A percentile compares a stretch with the other conserved stretches of the same genome.
Conservation (phyloP, 2,888 invertebrate genomes). For the Hemistola chrysoprasaria region DNA sequence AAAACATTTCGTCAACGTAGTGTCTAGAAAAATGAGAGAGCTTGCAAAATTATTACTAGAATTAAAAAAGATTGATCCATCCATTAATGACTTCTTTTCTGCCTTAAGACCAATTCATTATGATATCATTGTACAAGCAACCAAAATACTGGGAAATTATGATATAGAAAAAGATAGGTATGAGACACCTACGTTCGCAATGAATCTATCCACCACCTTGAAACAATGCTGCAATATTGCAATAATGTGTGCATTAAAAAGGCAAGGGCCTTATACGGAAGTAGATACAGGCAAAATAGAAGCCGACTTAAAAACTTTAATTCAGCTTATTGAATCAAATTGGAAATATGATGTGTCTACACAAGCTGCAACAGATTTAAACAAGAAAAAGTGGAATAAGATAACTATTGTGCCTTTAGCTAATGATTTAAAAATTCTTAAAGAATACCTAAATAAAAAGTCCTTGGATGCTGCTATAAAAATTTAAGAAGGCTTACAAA, state of each 20-base stretch:
- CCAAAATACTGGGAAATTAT: constrained; percentile 10
- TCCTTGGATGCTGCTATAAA: too few relatives aligned
- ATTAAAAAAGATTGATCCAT: constrained; percentile 14
- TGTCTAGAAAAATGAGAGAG: constrained; percentile 25
- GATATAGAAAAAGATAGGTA: constrained; percentile 3
- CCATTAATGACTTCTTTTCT: too few relatives aligned
- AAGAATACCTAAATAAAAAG: too few relatives aligned
- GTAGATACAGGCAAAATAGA: constrained; percentile 6
- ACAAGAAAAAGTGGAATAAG: not conserved
- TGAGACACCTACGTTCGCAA: constrained; percentile 12
- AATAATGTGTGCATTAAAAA: constrained; percentile 13
- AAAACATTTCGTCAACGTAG: constrained; percentile 27
- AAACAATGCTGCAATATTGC: not conserved
- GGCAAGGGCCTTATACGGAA: not conserved
- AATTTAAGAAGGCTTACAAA: too few relatives aligned
- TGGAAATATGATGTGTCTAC: constrained; percentile 4
- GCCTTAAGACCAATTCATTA: constrained; percentile 3
- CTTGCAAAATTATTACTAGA: constrained; percentile 22
- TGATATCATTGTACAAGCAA: constrained; percentile 13
- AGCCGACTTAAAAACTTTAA: constrained; percentile 12
- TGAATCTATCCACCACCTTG: constrained; percentile 11
- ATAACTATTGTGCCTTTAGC: too few relatives aligned
- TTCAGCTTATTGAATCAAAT: constrained; percentile 3
- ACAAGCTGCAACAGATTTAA: constrained; percentile 1
- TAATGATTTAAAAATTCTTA: too few relatives aligned